Conservation (phyloP, 2,797 vertebrate species). For the Chaenodraco wilsoni region DNA sequence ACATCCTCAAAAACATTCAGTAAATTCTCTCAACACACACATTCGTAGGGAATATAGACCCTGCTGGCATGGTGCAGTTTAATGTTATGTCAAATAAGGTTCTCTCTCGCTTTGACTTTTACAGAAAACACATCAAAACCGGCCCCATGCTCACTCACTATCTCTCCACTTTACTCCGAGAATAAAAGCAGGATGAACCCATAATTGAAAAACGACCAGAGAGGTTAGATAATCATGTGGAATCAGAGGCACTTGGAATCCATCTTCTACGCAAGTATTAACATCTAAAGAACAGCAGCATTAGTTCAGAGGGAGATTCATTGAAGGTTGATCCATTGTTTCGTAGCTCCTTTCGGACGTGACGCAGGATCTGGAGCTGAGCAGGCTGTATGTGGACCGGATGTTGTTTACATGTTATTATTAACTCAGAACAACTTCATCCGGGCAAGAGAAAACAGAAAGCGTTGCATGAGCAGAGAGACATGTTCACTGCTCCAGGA, state of each 20-base stretch:
- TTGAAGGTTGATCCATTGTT: background rate
- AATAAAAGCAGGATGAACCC: background rate
- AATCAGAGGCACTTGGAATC: constrained; percentile 19
- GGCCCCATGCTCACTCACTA: background rate
- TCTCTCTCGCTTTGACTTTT: background rate
- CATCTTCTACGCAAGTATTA: background rate
- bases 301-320: background rate
- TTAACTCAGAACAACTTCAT: no score
- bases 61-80: no score
- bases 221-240: background rate
- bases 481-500: background rate
- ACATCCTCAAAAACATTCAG: no score
- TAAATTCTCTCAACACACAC: no score
- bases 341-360: constrained; percentile 4
- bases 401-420: background rate
- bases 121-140: no score
- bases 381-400: no score
- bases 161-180: background rate
- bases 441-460: background rate
- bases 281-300: background rate
- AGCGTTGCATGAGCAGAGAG: background rate
- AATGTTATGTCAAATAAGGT: no score
- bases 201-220: no score
- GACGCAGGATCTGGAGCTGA: no score
- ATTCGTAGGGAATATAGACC: no score